Evolutionary conservation across 2,888 invertebrate species (phyloP).

Genomic region (Dryobota labecula): DNA sequence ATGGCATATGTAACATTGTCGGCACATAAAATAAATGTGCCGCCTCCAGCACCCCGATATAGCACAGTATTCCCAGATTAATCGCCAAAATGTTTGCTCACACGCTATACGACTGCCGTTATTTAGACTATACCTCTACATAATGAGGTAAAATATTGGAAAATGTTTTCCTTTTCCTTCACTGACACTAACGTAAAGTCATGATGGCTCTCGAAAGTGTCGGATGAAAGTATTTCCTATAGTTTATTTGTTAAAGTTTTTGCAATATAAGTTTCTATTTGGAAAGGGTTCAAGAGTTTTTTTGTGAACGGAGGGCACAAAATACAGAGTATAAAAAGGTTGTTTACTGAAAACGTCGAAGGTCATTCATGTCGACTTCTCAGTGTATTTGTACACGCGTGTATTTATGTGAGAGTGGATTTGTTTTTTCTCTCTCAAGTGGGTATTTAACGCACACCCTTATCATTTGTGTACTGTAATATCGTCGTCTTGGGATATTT

Average conservation of each 20-base stretch:
- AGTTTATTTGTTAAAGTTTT: constrained; percentile 65
- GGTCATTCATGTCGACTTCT: constrained; percentile 55
- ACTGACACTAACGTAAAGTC: constrained; percentile 63
- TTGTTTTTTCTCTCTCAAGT: constrained; percentile 42
- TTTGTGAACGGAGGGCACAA: constrained; percentile 47
- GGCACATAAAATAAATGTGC: constrained; percentile 90
- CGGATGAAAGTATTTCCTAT: constrained; percentile 60
- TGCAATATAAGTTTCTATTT: constrained; percentile 62
- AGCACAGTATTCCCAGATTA: constrained; percentile 86
- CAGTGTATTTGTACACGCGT: constrained; percentile 28
- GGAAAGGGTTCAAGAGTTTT: constrained; percentile 58
- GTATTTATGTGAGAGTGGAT: constrained; percentile 34
- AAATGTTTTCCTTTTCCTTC: constrained; percentile 71
- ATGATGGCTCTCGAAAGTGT: constrained; percentile 62
- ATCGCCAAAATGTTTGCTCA: constrained; percentile 89
- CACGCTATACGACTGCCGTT: constrained; percentile 82
- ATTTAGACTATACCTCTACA: constrained; percentile 78
- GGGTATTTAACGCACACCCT: constrained; percentile 32
- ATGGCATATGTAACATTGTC: constrained; percentile 90
- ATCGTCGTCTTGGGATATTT: constrained; percentile 50
- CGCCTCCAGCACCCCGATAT: constrained; percentile 85
- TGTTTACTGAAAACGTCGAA: constrained; percentile 56
- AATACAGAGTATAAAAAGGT: constrained; percentile 52
- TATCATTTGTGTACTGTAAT: constrained; percentile 50
- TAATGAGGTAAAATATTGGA: constrained; percentile 81